A percentile compares a stretch with the other conserved stretches of the same genome.
These are phyloP conservation scores for Drosophila auraria DNA, from an alignment of 1,140 invertebrate genomes.

Conservation along the genomic window DNA sequence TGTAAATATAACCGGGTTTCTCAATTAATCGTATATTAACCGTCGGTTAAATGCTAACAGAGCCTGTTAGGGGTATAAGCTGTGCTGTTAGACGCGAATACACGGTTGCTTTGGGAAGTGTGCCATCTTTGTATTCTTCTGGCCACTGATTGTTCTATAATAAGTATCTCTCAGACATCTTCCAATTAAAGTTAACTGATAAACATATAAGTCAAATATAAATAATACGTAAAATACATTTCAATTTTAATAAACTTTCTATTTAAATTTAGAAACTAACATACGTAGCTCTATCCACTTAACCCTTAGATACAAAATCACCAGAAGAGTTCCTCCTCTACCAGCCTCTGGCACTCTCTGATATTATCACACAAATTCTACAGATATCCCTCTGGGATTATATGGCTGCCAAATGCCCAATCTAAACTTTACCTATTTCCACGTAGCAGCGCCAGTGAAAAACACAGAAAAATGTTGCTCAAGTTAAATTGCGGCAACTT, in stretches of 20 bases:
- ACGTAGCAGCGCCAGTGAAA: constrained; percentile 2
- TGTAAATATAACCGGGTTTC: not conserved
- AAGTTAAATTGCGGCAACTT: constrained; percentile 77
- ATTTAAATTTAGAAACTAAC: not conserved
- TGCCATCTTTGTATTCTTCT: no score
- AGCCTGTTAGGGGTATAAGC: no score
- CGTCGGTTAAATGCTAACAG: no score
- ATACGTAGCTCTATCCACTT: not conserved
- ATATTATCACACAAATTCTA: constrained; percentile 1
- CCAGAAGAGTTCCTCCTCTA: not conserved
- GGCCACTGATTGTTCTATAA: no score
- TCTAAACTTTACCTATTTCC: constrained; percentile 54
- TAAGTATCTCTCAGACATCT: no score
- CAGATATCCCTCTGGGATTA: constrained; percentile 15
- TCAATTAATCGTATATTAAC: not conserved
- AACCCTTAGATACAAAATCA: not conserved
- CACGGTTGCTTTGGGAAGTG: no score
- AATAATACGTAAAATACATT: not conserved
- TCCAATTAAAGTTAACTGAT: no score
- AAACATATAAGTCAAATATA: no score
- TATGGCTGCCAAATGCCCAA: constrained; percentile 38
- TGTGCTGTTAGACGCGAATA: no score
- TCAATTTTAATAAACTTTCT: not conserved
- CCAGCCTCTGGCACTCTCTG: not conserved
- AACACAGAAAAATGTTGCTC: constrained; percentile 43